Base-by-base conservation (phyloP, 1,140 invertebrate genomes). In the Saccostrea echinata region DNA sequence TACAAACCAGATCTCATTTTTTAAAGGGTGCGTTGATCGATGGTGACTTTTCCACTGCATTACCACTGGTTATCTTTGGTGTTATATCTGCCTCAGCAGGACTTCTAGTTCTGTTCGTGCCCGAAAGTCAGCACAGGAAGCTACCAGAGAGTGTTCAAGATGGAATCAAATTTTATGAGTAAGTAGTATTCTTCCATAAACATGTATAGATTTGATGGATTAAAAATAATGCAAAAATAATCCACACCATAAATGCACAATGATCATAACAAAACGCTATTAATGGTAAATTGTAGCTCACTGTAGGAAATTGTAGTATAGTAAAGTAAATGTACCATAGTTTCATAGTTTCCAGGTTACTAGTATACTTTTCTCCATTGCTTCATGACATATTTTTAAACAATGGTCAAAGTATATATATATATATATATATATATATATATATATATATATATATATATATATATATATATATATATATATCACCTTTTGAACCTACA, bases 21-120 rank as follows among this genome's bases (percentile, higher is more conserved):
- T 76, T 2, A 2, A 86, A 91, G 90, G 88, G 90, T n/a, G 61
- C 57, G 6, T 61, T 91, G 18, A 81, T 89, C 21, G 43, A 84
- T 35, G 51, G 84, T 27, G 61, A 81, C 61, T 84, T 87, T 52
- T 84, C 85, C n/a, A 53, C 68, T 27, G 90, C 88, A n/a, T 43
- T 92, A 11, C 91, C 96, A 11, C 96, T 96, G 35, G 96, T 96
- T 2, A 93, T 97, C 4, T 96, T 96, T 91, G 96, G 96, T 30
- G 91, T 93, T 55, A 91, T 95, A 30, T 94, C 96, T 76, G 86
- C 96, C 43, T 84, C 95, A 53, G 96, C 96, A 24, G 96, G 95
- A 43, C 68, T 96, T 0, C 82, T 95, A 0, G 94, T 95, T 18
- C 91, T 96, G 0, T 84, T 95, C 0, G 88, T 96, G 30, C 96